Conservation (phyloP, 2,888 invertebrate species). For the Metacarcinus magister region DNA sequence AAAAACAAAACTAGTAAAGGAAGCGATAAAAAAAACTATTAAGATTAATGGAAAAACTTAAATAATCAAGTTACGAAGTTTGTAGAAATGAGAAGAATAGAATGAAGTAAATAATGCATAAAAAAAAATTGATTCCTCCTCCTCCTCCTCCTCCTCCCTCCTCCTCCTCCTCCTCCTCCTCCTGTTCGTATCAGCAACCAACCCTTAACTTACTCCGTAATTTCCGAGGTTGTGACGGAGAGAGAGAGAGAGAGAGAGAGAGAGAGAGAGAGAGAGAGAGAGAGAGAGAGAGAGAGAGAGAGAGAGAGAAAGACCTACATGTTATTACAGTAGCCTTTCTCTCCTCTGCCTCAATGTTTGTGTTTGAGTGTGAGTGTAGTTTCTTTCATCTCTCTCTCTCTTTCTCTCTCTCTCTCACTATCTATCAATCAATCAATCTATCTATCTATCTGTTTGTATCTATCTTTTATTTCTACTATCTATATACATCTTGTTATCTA, state of each 20-base stretch:
- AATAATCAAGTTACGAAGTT: no score
- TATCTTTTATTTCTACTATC: no score
- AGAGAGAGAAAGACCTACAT: background rate
- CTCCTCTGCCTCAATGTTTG: background rate
- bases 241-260: background rate
- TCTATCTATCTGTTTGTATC: no score
- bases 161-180: background rate
- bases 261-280: background rate
- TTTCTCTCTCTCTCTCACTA: background rate
- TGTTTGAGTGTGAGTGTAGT: background rate
- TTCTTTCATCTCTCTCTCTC: background rate
- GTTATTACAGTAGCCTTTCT: background rate
- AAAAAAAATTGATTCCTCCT: background rate
- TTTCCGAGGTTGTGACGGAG: background rate
- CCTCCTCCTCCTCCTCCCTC: background rate
- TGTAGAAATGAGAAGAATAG: no score
- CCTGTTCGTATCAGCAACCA: background rate
- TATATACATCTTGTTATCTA: no score
- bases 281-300: background rate
- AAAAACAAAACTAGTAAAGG: no score
- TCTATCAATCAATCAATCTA: no score
- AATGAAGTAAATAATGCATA: no score
- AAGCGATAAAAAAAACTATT: no score
- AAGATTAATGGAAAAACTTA: no score
- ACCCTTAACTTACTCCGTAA: constrained; percentile 11